phyloP scores from a whole-genome alignment of 2,113 vertebrate genomes.

The Amphiprion percula region DNA sequence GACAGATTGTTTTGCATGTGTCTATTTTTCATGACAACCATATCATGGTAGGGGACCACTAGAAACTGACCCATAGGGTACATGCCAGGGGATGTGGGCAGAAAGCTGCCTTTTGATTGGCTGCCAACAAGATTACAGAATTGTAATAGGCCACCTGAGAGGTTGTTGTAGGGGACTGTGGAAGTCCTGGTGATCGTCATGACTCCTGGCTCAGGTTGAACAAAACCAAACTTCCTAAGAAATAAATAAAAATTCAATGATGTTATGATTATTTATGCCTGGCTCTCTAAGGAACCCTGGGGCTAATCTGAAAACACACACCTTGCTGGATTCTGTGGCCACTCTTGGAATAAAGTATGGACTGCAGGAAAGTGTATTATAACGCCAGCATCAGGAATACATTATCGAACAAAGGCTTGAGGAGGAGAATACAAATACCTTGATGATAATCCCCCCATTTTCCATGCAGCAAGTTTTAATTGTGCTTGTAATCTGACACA shows the following conservation, averaged over 20 bases:
- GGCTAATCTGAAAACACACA: constrained; percentile 52
- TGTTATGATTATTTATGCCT: constrained; percentile 57
- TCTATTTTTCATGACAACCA: constrained; percentile 42
- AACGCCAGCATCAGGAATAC: constrained; percentile 62
- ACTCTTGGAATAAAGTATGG: constrained; percentile 39
- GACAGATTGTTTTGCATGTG: constrained; percentile 43
- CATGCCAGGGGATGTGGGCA: constrained; percentile 24
- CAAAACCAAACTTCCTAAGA: constrained; percentile 38
- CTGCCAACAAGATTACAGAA: constrained; percentile 50
- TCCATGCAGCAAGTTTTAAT: constrained; percentile 51
- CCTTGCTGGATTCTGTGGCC: constrained; percentile 48
- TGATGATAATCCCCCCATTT: constrained; percentile 54
- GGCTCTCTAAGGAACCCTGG: constrained; percentile 20
- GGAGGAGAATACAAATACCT: constrained; percentile 62
- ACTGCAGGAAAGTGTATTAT: constrained; percentile 46
- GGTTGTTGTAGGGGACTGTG: constrained; percentile 5
- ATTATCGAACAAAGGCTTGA: constrained; percentile 69
- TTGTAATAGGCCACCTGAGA: constrained; percentile 54
- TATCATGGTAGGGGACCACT: constrained; percentile 40
- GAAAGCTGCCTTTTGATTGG: constrained; percentile 59
- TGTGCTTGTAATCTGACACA: constrained; percentile 56
- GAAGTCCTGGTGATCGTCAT: constrained; percentile 49
- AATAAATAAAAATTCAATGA: constrained; percentile 39
- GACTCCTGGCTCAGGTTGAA: constrained; percentile 37
- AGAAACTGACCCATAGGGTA: constrained; percentile 40